Base-by-base conservation (phyloP, 2,113 vertebrate species). In the human region DNA sequence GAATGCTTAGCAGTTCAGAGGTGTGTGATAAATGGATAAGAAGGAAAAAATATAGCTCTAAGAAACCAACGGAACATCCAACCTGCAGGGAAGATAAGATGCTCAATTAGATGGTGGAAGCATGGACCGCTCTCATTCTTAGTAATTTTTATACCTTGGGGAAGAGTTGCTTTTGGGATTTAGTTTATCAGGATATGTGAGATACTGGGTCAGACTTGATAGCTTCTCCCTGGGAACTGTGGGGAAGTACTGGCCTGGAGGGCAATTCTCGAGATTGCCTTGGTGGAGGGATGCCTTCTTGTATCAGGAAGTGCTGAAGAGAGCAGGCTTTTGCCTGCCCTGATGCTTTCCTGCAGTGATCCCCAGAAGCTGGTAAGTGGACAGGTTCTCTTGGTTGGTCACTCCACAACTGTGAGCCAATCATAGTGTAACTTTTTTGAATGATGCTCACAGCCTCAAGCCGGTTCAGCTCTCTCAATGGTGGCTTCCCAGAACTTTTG, bases 121-220 rank as follows among this genome's bases (percentile, higher is more conserved):
- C 35, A 13, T 83, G 20, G 38, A 40, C n/a, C 43, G 94, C 35
- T 52, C 95, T 94, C 13, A 30, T 32, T 79, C 59, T 50, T 40
- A 82, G 66, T 95, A 78, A 45, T 70, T 98, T 91, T 90, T 82
- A 32, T 10, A 78, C 48, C 84, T 93, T 50, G 43, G 78, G 52
- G 94, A 97, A 66, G 55, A 92, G 76, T 90, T 72, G 25, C 38
- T 94, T 92, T 6, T 20, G n/a, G 50, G 40, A 97, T 96, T 93
- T 96, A 59, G 32, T 50, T 97, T 90, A 94, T 94, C n/a, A 0
- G 48, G 6, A 13, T 94, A 25, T 59, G 16, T 13, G 90, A 81
- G 76, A 89, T 55, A 72, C 22, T 92, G 40, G 84, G 40, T 76
- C 84, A 66, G 30, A 83, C 50, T 64, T 50, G 73, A 79, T 92